phyloP scores from a whole-genome alignment of 2,113 vertebrate species.

The Pseudorasbora parva region DNA sequence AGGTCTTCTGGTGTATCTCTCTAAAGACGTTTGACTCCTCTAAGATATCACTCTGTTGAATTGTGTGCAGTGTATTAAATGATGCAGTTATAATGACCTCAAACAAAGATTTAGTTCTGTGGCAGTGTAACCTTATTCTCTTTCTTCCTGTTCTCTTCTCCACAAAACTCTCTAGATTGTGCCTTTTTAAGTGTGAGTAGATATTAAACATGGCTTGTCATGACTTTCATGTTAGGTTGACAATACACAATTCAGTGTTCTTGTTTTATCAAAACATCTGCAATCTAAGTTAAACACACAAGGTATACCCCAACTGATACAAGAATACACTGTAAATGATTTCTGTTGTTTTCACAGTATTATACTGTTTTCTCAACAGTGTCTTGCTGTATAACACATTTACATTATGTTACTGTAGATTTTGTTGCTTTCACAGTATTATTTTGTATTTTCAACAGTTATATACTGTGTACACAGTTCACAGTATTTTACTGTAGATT shows the following conservation, averaged over 20 bases:
- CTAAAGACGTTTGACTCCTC: not conserved
- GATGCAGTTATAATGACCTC: not conserved
- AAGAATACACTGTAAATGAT: too few relatives aligned
- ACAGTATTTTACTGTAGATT: too few relatives aligned
- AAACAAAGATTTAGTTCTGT: slow-evolving; percentile 10
- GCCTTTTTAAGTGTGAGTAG: not conserved
- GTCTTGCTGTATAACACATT: too few relatives aligned
- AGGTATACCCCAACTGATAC: not conserved
- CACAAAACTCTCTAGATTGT: slow-evolving; percentile 10
- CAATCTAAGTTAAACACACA: slow-evolving; percentile 12
- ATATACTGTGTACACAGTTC: too few relatives aligned
- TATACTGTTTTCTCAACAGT: too few relatives aligned
- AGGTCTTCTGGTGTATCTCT: not conserved
- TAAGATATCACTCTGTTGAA: not conserved
- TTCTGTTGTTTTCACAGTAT: too few relatives aligned
- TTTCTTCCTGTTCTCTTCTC: not conserved
- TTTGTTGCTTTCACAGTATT: too few relatives aligned
- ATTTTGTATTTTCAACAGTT: too few relatives aligned
- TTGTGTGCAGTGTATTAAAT: not conserved
- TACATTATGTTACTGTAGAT: too few relatives aligned
- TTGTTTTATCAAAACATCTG: not conserved
- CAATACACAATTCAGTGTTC: not conserved
- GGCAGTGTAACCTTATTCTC: slow-evolving; percentile 10
- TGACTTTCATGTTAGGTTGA: not conserved
- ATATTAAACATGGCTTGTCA: not conserved